phyloP scores from a whole-genome alignment of 2,113 vertebrate genomes.

The Albula glossodonta region DNA sequence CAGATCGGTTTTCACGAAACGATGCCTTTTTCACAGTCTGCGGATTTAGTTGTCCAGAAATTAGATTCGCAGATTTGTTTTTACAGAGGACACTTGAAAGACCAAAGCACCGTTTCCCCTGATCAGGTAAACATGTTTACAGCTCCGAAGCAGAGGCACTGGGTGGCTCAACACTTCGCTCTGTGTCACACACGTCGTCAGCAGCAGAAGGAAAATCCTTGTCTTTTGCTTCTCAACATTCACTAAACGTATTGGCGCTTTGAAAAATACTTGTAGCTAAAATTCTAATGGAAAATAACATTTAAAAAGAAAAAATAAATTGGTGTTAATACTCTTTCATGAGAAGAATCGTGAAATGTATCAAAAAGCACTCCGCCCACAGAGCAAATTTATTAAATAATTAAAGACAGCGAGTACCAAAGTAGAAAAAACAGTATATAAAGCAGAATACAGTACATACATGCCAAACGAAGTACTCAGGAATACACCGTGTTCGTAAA shows the following conservation, averaged over 20 bases:
- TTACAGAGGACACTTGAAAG: slow-evolving; percentile 64
- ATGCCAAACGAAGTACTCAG: background rate
- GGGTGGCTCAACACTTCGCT: slow-evolving; percentile 74
- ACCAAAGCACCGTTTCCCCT: slow-evolving; percentile 81
- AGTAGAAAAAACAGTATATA: background rate
- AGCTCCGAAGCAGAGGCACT: slow-evolving; percentile 82
- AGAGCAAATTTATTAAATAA: background rate
- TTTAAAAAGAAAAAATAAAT: background rate
- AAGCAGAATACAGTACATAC: background rate
- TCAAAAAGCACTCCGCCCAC: background rate
- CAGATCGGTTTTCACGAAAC: slow-evolving; percentile 41
- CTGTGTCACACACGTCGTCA: slow-evolving; percentile 95
- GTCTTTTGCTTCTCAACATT: slow-evolving; percentile 30
- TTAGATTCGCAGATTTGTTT: slow-evolving; percentile 63
- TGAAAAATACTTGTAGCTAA: slow-evolving; percentile 4
- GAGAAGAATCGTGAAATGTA: background rate
- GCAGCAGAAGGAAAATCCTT: slow-evolving; percentile 79
- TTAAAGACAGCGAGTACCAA: background rate
- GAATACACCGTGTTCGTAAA: background rate
- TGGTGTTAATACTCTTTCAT: background rate
- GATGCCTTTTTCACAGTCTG: slow-evolving; percentile 28
- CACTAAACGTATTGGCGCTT: slow-evolving; percentile 15
- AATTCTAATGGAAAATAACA: background rate
- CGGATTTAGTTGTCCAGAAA: slow-evolving; percentile 36
- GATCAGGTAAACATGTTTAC: slow-evolving; percentile 99